Evolutionary conservation across 2,113 vertebrate species (phyloP), one percentile per base, ranked within the genome.

Genomic region (Strigops habroptila): DNA sequence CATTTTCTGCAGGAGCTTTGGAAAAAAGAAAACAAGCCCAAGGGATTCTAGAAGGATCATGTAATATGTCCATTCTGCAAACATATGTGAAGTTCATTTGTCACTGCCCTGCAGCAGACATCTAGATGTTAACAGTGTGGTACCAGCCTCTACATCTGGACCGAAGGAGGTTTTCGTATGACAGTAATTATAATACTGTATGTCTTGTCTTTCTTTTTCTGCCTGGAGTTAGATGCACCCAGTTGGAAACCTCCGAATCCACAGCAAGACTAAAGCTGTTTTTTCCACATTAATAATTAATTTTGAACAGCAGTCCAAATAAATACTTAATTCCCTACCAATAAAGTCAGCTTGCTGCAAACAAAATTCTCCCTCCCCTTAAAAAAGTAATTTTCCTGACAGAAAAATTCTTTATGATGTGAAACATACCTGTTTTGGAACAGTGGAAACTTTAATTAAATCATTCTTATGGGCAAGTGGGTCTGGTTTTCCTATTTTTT

Each of bases 211-310:
- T 53, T 51, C 18, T 46, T 68, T 60, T 82, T 27, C 18, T 81
- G 90, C 77, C 86, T 96, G 86, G 90, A 94, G 90, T 91, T 84
- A 88, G 88, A 95, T 87, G 69, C 57, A 84, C 33, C 51, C 92
- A 57, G 46, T 90, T 91, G 90, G 78, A 96, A 96, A 76, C 46
- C 57, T 91, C 82, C 65, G 65, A 94, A 86, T 86, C 55, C 52
- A 60, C 57, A 76, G 74, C 65, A 94, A 84, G 62, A 82, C 65
- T 91, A 79, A 22, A 86, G 82, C 73, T 94, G 57, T 0, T 91
- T 96, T 96, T 96, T 95, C 96, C 93, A 96, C 77, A 94, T 92
- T 86, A 93, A 76, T 86, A 92, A 91, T 92, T 96, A 93, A 96
- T 95, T 93, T 84, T 91, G 88, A 94, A 64, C 39, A 82, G 76